Conservation (phyloP, 1,140 invertebrate species). For the Ctenoplectra terminalis region DNA sequence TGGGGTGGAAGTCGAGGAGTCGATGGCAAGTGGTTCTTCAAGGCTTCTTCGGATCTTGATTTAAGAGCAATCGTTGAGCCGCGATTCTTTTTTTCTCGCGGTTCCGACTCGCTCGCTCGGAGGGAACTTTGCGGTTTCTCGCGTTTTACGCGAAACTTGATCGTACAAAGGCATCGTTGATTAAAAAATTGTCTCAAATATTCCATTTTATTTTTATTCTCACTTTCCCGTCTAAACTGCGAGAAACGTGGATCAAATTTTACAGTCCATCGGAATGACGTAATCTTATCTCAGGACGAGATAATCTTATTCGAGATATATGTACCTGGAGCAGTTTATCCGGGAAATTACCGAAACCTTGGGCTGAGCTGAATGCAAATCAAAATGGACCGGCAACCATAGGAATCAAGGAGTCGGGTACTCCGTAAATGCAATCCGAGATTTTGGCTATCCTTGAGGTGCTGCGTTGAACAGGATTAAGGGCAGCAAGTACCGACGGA, state of each 20-base stretch:
- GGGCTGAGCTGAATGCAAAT: neutral
- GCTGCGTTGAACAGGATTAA: constrained; percentile 41
- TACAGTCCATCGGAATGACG: too few species aligned
- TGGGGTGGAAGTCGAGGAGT: constrained; percentile 67
- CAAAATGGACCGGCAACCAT: neutral
- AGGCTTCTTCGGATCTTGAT: constrained; percentile 54
- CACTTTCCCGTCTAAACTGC: too few species aligned
- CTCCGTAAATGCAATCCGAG: constrained; percentile 40
- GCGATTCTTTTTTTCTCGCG: neutral
- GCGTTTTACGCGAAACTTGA: neutral
- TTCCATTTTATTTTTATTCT: too few species aligned
- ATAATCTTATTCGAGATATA: neutral
- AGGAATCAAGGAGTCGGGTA: constrained; percentile 5
- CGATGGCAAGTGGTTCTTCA: constrained; percentile 62
- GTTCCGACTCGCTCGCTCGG: neutral
- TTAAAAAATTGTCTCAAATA: too few species aligned
- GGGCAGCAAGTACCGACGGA: constrained; percentile 45
- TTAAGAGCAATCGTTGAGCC: constrained; percentile 51
- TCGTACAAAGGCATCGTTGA: neutral
- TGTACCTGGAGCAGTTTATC: neutral
- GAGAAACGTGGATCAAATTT: too few species aligned
- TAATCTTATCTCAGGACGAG: too few species aligned
- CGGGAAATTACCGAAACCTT: neutral
- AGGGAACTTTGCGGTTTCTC: neutral
- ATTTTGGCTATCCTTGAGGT: constrained; percentile 44